phyloP scores from a whole-genome alignment of 2,797 vertebrate species.

The Tokudaia muenninki region DNA sequence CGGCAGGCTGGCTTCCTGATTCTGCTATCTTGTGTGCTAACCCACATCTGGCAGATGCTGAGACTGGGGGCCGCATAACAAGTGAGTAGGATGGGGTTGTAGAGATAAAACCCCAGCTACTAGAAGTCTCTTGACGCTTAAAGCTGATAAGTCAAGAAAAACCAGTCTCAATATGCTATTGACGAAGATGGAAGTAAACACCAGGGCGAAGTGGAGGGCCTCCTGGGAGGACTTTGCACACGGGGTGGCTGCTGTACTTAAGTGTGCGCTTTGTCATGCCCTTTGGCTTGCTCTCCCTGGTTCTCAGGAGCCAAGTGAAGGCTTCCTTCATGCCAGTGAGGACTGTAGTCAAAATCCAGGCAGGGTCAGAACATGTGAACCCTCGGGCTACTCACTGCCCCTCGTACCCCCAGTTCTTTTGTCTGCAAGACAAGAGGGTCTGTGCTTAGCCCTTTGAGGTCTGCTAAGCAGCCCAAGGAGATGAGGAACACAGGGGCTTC shows the following conservation, averaged over 20 bases:
- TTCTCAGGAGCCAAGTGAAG: not conserved
- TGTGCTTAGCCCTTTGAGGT: not conserved
- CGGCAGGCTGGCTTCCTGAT: not conserved
- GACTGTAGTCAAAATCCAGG: not conserved
- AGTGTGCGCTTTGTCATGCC: not conserved
- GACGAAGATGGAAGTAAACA: not conserved
- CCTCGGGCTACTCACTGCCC: not conserved
- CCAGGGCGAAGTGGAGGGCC: not conserved
- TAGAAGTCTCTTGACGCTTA: conserved; percentile 5
- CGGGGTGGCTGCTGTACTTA: not conserved
- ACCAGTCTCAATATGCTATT: not conserved
- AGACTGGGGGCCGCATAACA: not conserved
- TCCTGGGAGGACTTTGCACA: too few relatives aligned
- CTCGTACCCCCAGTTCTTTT: not conserved
- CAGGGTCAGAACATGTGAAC: not conserved
- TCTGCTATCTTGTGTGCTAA: not conserved
- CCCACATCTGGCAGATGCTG: conserved; percentile 59
- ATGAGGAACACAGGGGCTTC: not conserved
- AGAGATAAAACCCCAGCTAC: conserved; percentile 54
- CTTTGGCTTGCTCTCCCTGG: not conserved
- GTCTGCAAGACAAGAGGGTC: not conserved
- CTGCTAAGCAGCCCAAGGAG: not conserved
- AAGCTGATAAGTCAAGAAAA: conserved; percentile 55
- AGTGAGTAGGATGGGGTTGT: not conserved
- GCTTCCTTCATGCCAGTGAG: not conserved